Evolutionary conservation across 2,113 vertebrate species (phyloP).

Genomic region (Sisor rabdophorus): DNA sequence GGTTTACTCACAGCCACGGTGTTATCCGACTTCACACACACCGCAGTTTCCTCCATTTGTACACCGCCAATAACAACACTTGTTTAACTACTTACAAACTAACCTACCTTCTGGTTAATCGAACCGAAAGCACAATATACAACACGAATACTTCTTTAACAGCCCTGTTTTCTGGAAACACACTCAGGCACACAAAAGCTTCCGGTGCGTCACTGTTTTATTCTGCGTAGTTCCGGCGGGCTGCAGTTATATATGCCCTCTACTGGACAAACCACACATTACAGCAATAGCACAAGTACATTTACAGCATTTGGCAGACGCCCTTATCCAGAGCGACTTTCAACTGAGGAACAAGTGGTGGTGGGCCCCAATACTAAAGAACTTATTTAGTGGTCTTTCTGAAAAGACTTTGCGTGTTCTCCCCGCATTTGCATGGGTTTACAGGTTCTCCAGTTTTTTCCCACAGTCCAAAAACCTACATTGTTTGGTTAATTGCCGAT

Average conservation of each 20-base stretch:
- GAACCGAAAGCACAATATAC: not conserved
- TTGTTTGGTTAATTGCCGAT: too few relatives aligned
- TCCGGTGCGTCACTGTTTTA: not conserved
- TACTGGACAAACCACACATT: not conserved
- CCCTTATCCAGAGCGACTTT: too few relatives aligned
- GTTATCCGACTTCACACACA: slow-evolving; percentile 4
- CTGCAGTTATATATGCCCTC: not conserved
- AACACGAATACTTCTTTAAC: not conserved
- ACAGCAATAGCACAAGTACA: not conserved
- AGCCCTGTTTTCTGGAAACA: too few relatives aligned
- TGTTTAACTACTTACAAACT: not conserved
- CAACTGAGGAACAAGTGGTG: too few relatives aligned
- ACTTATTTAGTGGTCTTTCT: too few relatives aligned
- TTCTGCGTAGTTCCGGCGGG: not conserved
- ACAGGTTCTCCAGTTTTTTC: too few relatives aligned
- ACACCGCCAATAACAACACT: not conserved
- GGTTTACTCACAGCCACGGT: slow-evolving; percentile 7
- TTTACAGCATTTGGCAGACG: too few relatives aligned
- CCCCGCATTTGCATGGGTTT: too few relatives aligned
- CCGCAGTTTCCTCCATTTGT: slow-evolving; percentile 6
- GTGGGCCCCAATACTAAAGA: too few relatives aligned
- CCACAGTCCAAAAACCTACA: too few relatives aligned
- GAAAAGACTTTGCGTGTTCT: too few relatives aligned
- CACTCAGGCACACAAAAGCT: not conserved
- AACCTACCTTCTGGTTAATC: too few relatives aligned